phyloP scores from a whole-genome alignment of 2,113 vertebrate species.

The Macaca nemestrina region DNA sequence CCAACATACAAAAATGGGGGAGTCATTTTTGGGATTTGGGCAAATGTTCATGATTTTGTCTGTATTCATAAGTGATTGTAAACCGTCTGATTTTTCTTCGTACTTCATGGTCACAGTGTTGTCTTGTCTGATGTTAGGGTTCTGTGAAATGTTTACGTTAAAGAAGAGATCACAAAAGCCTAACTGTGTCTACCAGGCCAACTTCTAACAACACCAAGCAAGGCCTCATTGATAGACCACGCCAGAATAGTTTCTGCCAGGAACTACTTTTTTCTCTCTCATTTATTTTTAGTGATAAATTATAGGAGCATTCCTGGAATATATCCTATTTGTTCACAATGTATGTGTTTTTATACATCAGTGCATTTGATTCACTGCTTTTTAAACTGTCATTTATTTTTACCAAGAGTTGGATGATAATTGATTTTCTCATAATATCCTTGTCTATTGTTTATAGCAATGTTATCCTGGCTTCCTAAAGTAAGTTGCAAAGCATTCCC shows the following conservation, averaged over 20 bases:
- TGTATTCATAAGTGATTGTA: neutral
- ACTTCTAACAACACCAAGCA: neutral
- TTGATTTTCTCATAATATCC: neutral
- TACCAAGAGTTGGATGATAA: neutral
- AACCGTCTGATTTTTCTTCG: neutral
- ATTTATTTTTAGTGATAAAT: neutral
- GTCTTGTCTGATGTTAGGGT: neutral
- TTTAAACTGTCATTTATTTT: neutral
- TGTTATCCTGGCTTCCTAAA: neutral
- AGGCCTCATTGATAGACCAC: too few species aligned
- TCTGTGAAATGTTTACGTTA: neutral
- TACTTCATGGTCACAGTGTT: neutral
- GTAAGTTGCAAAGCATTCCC: neutral
- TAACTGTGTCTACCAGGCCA: neutral
- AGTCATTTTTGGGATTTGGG: neutral
- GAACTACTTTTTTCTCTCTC: neutral
- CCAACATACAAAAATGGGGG: fast-evolving
- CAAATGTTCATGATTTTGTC: neutral
- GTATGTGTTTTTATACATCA: neutral
- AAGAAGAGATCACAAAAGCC: neutral
- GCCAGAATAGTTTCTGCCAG: neutral
- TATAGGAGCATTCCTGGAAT: neutral
- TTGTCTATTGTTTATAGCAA: neutral
- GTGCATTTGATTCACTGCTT: neutral
- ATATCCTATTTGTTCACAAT: neutral